Base-by-base conservation (phyloP, 2,797 vertebrate species). In the Micromesistius poutassou region DNA sequence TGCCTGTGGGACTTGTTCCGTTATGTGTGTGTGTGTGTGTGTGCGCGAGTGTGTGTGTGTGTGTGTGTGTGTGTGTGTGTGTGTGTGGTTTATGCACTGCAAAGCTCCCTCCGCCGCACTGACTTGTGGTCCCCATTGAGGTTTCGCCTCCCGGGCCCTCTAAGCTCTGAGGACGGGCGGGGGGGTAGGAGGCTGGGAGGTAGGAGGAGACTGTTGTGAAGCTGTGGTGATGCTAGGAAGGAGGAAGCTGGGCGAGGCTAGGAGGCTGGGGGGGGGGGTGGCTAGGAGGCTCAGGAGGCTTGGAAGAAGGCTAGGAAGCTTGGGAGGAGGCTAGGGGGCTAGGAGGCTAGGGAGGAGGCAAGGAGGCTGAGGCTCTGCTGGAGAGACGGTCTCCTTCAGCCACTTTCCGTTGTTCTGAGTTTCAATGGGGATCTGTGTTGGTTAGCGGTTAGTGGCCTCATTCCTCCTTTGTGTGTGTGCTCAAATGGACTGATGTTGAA, bases 351-450 rank as follows among this genome's bases (percentile, higher is more conserved):
- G 73, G 28, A 28, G 77, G 82, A 80, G 38, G 74, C 74, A 38
- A 68, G 83, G 80, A 82, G 76, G 42, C 78, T 76, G 78, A 75
- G 80, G 78, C 79, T 86, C 82, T 87, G 77, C 81, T 76, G 78
- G 77, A 82, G 72, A 19, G 74, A 78, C 84, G 80, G 80, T 80
- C 70, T 80, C 36, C 81, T 83, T 88, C 88, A 87, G 80, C 85
- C 87, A 88, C 80, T 81, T 76, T 77, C 83, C 71, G 84, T 81
- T 84, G 80, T 78, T 50, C 55, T 70, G 72, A 77, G 28, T 50
- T 81, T 82, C 80, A 84, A 84, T 50, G 46, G 19, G 40, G 4
- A 50, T 50, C 46, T 19, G 22, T 13, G 46, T 50, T 22, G 46
- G 46, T 50, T 42, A 42, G 40, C 16, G 40, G 40, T 13, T 42